Conservation (phyloP, 2,888 invertebrate genomes). For the Sesamia inferens region DNA sequence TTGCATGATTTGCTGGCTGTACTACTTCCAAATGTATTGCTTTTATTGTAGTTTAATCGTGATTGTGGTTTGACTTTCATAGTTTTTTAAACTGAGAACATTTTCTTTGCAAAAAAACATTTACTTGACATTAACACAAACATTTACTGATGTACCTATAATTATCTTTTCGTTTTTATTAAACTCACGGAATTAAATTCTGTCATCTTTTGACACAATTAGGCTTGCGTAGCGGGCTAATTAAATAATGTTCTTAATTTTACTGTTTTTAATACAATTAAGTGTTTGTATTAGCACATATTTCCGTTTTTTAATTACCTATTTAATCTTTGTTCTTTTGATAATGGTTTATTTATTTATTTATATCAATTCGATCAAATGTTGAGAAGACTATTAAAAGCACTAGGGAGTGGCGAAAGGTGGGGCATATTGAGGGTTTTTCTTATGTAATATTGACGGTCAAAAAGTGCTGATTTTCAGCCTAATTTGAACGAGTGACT, state of each 20-base stretch:
- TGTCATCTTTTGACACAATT: neutral
- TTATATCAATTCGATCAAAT: neutral
- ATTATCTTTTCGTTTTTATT: neutral
- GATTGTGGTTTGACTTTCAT: neutral
- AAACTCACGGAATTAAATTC: neutral
- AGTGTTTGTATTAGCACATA: neutral
- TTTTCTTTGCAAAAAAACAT: neutral
- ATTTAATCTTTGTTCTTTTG: neutral
- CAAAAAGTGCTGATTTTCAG: neutral
- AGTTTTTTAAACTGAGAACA: neutral
- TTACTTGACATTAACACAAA: neutral
- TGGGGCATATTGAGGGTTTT: too few species aligned
- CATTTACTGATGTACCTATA: too few species aligned
- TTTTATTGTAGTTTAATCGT: conserved; percentile 36
- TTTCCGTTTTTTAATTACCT: neutral
- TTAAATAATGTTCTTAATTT: too few species aligned
- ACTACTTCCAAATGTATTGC: conserved; percentile 50
- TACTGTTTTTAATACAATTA: neutral
- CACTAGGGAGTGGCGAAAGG: too few species aligned
- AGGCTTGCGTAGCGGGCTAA: too few species aligned
- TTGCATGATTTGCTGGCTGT: conserved; percentile 60
- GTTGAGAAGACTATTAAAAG: too few species aligned
- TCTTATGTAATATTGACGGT: too few species aligned
- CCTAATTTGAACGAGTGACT: neutral
- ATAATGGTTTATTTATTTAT: neutral